Conservation (phyloP, 2,797 vertebrate species). For the Falco naumanni region DNA sequence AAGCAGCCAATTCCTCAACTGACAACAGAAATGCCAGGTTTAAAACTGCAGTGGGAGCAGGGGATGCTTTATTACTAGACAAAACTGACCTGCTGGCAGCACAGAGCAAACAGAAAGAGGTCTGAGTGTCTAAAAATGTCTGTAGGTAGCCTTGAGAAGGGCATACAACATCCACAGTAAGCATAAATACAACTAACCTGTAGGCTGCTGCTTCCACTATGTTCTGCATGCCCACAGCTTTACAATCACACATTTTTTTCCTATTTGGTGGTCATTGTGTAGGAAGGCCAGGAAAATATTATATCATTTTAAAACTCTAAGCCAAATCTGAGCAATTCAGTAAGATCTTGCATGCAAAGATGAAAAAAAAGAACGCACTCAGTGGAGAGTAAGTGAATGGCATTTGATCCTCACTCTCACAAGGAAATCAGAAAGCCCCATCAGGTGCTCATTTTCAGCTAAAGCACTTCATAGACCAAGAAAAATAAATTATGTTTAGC, state of each 20-base stretch:
- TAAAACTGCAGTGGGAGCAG: background rate
- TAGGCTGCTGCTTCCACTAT: background rate
- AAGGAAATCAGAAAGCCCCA: background rate
- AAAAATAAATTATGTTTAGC: slow-evolving; percentile 14
- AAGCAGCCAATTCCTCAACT: background rate
- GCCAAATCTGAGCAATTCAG: background rate
- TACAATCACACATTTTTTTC: background rate
- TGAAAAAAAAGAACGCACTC: background rate
- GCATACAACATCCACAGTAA: background rate
- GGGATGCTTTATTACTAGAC: background rate
- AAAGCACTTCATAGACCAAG: background rate
- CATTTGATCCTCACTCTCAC: background rate
- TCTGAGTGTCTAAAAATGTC: background rate
- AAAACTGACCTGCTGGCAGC: background rate
- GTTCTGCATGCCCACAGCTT: fast-evolving
- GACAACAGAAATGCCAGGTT: background rate
- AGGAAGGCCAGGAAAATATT: background rate
- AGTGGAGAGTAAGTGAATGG: background rate
- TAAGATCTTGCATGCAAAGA: background rate
- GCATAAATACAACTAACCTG: background rate
- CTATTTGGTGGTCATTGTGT: background rate
- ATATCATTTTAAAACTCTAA: background rate
- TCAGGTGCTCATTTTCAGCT: background rate
- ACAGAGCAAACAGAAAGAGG: background rate
- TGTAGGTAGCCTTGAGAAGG: background rate